phyloP scores from a whole-genome alignment of 1,140 invertebrate genomes.

The Pararge aegeria region DNA sequence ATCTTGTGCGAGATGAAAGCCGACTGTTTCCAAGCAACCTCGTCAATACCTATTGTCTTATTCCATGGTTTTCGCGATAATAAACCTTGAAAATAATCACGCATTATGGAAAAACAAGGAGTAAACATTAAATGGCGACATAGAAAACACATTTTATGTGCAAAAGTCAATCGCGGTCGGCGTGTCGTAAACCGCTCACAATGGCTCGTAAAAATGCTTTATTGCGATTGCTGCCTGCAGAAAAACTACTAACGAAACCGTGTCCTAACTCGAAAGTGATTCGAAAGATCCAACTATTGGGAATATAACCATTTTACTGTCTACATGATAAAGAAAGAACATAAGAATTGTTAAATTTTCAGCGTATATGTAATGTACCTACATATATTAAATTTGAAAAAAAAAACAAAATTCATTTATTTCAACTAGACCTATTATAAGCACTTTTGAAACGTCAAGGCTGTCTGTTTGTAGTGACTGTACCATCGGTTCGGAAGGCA shows the following conservation, averaged over 20 bases:
- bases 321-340: too few species aligned
- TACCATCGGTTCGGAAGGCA: too few species aligned
- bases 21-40: too few species aligned
- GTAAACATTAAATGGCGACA: constrained; percentile 34
- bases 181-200: constrained; percentile 47
- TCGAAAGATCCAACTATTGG: neutral
- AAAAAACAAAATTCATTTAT: too few species aligned
- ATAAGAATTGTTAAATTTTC: too few species aligned
- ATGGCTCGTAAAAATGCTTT: constrained; percentile 58
- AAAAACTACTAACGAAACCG: constrained; percentile 34
- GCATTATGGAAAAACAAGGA: constrained; percentile 24
- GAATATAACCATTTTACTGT: too few species aligned
- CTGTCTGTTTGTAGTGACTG: too few species aligned
- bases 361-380: too few species aligned
- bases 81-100: constrained; percentile 18
- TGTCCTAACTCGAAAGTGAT: constrained; percentile 10
- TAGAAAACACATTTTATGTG: constrained; percentile 58
- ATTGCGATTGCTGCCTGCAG: constrained; percentile 31
- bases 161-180: constrained; percentile 55
- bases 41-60: neutral
- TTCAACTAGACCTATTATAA: too few species aligned
- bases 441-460: too few species aligned
- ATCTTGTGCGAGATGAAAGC: too few species aligned
- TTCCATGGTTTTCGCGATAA: neutral
- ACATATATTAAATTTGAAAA: too few species aligned